Base-by-base conservation (phyloP, 1,140 invertebrate species). In the Aphelenchoides besseyi region DNA sequence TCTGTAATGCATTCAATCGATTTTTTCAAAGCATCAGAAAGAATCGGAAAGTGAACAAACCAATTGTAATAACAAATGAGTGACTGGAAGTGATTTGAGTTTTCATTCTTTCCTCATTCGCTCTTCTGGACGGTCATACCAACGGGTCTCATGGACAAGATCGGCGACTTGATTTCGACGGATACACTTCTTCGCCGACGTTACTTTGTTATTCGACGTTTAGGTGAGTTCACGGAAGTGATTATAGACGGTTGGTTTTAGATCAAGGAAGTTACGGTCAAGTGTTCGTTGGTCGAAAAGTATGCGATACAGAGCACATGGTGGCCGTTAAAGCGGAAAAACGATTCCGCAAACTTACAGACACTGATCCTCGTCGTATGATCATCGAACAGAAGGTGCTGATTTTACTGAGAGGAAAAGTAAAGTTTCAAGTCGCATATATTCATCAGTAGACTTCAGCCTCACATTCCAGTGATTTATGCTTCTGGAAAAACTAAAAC, bases 321-420 rank as follows among this genome's bases (percentile, higher is more conserved):
- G 48, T 52, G 48, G 59, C 59, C 33, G 28, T 61, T 29, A 61
- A 61, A 2, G 18, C 59, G 59, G 59, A 61, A 26, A 61, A n/a
- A 18, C n/a, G 59, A 29, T 18, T 61, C n/a, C 59, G 30, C 30
- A n/a, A 30, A 2, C 30, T 18, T n/a, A 30, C 26, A 0, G n/a
- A 61, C n/a, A 16, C 16, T 36, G 59, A 61, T 29, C 59, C 59
- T 1, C 1, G 59, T 18, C n/a, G 59, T n/a, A n/a, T 61, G 59
- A 61, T 61, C 2, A 61, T 61, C 59, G 59, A 61, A 2, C n/a
- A 61, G 59, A 30, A 61, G n/a, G 59, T 61, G 0, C 59, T 61
- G 59, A 30, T 61, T 2, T n/a, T n/a, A 28, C 28, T 61, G 59
- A 1, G 59, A n/a, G 59, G 59, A 28, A 61, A 61, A 36, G 59